Evolutionary conservation across 1,140 invertebrate genomes (phyloP).

Genomic region (Lanistes nyassanus): DNA sequence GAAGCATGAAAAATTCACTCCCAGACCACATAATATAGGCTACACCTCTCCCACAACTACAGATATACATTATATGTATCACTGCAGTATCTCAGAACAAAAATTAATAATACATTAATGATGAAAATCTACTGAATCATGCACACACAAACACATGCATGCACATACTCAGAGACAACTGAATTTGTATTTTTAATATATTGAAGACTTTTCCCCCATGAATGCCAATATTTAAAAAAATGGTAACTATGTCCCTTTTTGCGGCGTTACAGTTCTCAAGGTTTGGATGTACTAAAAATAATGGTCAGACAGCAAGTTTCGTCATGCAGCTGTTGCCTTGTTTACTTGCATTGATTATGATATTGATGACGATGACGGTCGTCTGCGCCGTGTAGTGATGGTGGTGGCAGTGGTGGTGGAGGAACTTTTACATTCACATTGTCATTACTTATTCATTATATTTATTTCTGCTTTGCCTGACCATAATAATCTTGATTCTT

Average conservation of each 20-base stretch:
- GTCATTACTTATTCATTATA: not conserved
- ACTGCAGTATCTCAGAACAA: no score
- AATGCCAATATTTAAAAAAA: not conserved
- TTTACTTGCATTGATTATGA: no score
- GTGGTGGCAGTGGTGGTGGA: no score
- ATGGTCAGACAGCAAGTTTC: not conserved
- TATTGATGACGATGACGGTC: no score
- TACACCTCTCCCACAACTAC: not conserved
- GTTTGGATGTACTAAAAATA: not conserved
- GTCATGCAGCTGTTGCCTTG: no score
- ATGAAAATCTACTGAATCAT: not conserved
- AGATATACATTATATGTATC: no score
- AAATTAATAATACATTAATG: no score
- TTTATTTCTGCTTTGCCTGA: no score
- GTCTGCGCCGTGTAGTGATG: no score
- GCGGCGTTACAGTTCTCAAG: not conserved
- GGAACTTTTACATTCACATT: not conserved
- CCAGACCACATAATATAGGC: not conserved
- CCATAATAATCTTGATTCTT: no score
- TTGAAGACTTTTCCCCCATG: not conserved
- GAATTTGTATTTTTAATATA: no score
- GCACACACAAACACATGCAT: slow-evolving; percentile 6
- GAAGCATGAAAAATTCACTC: not conserved
- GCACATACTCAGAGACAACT: not conserved
- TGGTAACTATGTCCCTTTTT: no score